Conservation (phyloP, 2,888 invertebrate genomes). For the Rhagophthalmus giganteus region DNA sequence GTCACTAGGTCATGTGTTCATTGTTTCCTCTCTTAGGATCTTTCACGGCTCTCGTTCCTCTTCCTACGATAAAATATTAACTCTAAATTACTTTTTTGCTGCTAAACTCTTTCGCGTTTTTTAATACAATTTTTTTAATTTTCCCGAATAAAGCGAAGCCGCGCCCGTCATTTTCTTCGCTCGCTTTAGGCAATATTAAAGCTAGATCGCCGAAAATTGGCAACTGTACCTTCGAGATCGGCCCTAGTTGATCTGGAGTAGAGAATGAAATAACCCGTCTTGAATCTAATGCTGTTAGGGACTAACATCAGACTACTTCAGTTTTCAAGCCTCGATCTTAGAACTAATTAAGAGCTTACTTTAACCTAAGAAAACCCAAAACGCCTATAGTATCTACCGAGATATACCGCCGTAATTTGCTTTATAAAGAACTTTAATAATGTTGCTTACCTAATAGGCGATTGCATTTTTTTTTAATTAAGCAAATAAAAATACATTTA, state of each 20-base stretch:
- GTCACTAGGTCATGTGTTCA: constrained; percentile 31
- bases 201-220: constrained; percentile 4
- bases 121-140: constrained; percentile 15
- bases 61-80: constrained; percentile 24
- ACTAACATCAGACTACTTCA: constrained; percentile 6
- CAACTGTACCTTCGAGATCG: constrained; percentile 9
- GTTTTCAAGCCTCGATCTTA: constrained; percentile 5
- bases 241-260: constrained; percentile 8
- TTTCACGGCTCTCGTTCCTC: constrained; percentile 10
- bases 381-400: constrained; percentile 2
- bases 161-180: neutral
- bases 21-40: constrained; percentile 21
- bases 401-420: constrained; percentile 3
- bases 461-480: no score
- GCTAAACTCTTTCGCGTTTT: constrained; percentile 11
- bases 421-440: constrained; percentile 8
- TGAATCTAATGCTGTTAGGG: constrained; percentile 6
- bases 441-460: no score
- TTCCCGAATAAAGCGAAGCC: constrained; percentile 4
- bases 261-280: constrained; percentile 9
- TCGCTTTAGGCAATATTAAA: neutral
- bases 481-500: no score
- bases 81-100: constrained; percentile 29
- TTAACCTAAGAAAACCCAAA: constrained; percentile 9
- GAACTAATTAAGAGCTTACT: constrained; percentile 16